These are phyloP conservation scores for Marcusenius ussheri DNA, from an alignment of 2,113 vertebrate species.

Conservation along the genomic window DNA sequence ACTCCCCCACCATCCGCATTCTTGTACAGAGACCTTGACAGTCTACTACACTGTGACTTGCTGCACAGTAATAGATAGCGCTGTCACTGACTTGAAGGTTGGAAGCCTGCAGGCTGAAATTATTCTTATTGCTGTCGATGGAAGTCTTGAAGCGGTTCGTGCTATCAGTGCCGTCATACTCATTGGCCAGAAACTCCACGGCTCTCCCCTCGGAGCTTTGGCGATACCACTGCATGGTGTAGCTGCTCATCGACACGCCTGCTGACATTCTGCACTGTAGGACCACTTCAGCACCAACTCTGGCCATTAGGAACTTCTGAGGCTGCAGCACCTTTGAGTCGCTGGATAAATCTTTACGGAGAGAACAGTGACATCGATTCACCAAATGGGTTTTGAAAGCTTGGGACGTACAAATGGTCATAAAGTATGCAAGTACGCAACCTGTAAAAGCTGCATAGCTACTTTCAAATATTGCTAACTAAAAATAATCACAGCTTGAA, in stretches of 20 bases:
- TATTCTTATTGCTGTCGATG: constrained; percentile 17
- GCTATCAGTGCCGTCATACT: constrained; percentile 14
- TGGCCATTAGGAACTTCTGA: neutral
- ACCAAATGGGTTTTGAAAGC: neutral
- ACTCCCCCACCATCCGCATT: constrained; percentile 21
- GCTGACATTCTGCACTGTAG: constrained; percentile 42
- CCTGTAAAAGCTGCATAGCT: neutral
- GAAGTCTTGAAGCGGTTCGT: neutral
- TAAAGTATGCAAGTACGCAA: neutral
- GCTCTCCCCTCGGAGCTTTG: constrained; percentile 21
- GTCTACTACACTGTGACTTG: constrained; percentile 47
- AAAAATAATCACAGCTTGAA: neutral
- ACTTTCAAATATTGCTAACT: neutral
- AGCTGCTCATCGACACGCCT: constrained; percentile 39
- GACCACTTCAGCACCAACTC: neutral
- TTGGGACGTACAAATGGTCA: neutral
- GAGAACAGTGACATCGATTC: neutral
- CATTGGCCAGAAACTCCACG: constrained; percentile 34
- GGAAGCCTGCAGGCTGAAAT: constrained; percentile 42
- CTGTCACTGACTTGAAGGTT: constrained; percentile 37
- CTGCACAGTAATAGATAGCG: constrained; percentile 52
- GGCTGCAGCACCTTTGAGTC: constrained; percentile 39
- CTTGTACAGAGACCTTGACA: constrained; percentile 37
- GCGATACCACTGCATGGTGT: constrained; percentile 53
- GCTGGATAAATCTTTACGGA: constrained; percentile 18